These are phyloP conservation scores for Sycobia sp. DNA, from an alignment of 1,140 invertebrate genomes.

Conservation along the genomic window DNA sequence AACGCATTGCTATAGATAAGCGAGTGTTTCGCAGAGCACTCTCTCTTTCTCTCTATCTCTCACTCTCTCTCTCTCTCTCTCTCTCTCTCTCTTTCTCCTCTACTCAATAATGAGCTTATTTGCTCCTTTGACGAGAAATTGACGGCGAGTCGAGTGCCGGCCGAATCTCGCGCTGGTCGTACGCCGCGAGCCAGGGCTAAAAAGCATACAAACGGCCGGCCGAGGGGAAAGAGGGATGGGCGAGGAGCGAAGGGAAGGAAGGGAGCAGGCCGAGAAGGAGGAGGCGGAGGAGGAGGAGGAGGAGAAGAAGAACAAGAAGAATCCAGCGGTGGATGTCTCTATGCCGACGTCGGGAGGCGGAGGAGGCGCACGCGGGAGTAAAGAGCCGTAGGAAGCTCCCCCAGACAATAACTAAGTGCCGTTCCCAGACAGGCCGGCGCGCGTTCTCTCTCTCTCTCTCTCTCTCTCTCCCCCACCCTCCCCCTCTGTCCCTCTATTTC, in stretches of 20 bases:
- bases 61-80: too few species aligned
- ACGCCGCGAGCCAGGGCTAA: background rate
- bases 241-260: background rate
- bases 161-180: too few species aligned
- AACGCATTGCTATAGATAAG: slow-evolving; percentile 12
- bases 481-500: background rate
- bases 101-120: slow-evolving; percentile 20
- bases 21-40: background rate
- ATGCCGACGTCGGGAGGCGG: slow-evolving; percentile 9
- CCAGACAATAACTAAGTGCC: slow-evolving; percentile 54
- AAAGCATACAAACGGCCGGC: background rate
- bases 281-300: background rate
- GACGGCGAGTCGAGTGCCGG: background rate
- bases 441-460: background rate
- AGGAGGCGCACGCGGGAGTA: slow-evolving; percentile 39
- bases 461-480: background rate
- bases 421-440: slow-evolving; percentile 47
- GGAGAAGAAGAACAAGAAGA: background rate
- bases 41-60: too few species aligned
- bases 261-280: background rate
- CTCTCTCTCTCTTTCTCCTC: too few species aligned
- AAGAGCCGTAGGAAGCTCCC: slow-evolving; percentile 38
- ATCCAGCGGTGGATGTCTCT: background rate
- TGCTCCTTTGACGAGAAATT: slow-evolving; percentile 6
- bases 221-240: background rate